Conservation (phyloP, 2,888 invertebrate genomes). For the Pseudolycoriella hygida region DNA sequence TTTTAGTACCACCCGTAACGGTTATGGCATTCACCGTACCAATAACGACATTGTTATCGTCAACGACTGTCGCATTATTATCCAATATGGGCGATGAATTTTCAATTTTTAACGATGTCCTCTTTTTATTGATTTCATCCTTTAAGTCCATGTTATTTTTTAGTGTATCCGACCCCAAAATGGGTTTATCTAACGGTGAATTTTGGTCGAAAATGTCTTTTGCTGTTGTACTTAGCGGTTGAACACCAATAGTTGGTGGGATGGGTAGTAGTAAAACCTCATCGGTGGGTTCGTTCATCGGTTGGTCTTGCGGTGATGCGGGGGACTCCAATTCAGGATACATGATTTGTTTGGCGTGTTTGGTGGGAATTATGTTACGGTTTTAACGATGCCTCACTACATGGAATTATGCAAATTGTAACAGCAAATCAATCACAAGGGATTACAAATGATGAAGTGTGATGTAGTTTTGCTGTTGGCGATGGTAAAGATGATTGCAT, state of each 20-base stretch:
- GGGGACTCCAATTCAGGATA: slow-evolving; percentile 3
- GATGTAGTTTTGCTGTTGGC: too few species aligned
- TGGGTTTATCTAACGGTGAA: slow-evolving; percentile 8
- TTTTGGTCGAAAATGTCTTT: background rate
- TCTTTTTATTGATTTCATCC: slow-evolving; percentile 25
- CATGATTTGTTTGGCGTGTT: slow-evolving; percentile 1
- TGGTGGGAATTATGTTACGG: too few species aligned
- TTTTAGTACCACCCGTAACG: background rate
- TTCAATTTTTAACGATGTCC: slow-evolving; percentile 25
- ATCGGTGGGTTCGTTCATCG: slow-evolving; percentile 3
- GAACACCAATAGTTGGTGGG: background rate
- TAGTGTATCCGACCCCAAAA: slow-evolving; percentile 20
- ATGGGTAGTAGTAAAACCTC: background rate
- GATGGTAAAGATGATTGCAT: too few species aligned
- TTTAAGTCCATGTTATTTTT: slow-evolving; percentile 27
- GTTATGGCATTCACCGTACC: background rate
- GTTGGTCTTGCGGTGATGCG: slow-evolving; percentile 6
- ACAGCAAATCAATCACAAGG: too few species aligned
- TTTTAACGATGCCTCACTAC: too few species aligned
- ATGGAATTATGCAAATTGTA: too few species aligned
- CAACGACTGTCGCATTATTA: slow-evolving; percentile 3
- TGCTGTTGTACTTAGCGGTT: background rate
- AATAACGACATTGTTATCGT: background rate
- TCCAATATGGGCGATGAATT: slow-evolving; percentile 2
- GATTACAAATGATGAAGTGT: too few species aligned